Evolutionary conservation across 2,888 invertebrate species (phyloP), one percentile per base, ranked within the genome.

Genomic region (Bruchidius siliquastri): DNA sequence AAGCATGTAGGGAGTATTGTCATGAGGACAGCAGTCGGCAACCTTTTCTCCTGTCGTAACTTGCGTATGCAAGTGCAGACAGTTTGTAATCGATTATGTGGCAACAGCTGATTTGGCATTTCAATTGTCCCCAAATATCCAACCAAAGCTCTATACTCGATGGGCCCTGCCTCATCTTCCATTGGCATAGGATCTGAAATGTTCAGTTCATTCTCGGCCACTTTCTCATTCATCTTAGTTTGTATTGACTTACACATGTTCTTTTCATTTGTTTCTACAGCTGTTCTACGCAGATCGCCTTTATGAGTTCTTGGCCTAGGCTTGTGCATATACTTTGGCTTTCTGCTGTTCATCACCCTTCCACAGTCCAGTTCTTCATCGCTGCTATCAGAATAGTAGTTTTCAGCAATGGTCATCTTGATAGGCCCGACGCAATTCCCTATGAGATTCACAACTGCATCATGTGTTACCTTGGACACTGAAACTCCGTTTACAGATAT

Each of bases 121-220:
- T 98, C 98, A 77, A 98, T 96, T 0, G 98, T 97, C 22, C 98
- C 98, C 71, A 98, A 89, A 86, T 98, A 98, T 0, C 97, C 97
- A 0, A 98, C 96, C 0, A 98, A 91, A 0, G 94, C 95, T 79
- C 94, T 91, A 82, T 93, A 94, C 76, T 94, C 94, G 10, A 94
- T 89, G 0, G 91, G 88, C 84, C 88, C 86, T 32, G 82, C 84
- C 82, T 88, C 74, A 85, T 88, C 84, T 73, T 85, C 85, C 77
- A 83, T 80, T 2, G 83, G 80, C 22, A 81, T 68, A 4, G 79
- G 74, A 73, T 78, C 78, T 13, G 81, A 79, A 22, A 77, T 74
- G 72, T 79, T 81, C 69, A 80, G 71, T 21, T 74, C 66, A 67
- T 76, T 75, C 30, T 74, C 74, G 22, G 72, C 70, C 20, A 0